Evolutionary conservation across 2,888 invertebrate species (phyloP), one percentile per base, ranked within the genome.

Genomic region (Homarus gammarus): DNA sequence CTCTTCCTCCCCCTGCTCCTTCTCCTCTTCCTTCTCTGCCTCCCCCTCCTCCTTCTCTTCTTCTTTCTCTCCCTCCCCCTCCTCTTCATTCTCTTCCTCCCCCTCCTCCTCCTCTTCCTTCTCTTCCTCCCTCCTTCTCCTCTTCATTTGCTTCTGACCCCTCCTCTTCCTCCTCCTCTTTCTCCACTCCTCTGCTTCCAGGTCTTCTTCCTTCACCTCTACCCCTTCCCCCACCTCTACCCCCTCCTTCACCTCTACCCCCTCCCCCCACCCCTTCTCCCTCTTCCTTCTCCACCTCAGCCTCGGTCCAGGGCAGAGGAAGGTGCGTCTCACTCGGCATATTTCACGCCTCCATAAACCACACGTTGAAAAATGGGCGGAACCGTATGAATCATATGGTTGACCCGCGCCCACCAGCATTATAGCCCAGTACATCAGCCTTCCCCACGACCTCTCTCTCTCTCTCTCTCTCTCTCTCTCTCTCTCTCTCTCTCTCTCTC

Each of bases 401-500:
- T 36, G 78, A 56, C 78, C 78, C 27, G 1, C 2, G 38, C 2
- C 18, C 6, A 18, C 22, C 22, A 6, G 6, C 72, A 72, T n/a
- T 38, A 72, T 72, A 38, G n/a, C 33, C 15, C 72, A 6, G 8
- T 64, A 22, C 18, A 27, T 31, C 64, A 6, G 15, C 8, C 75
- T n/a, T 22, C 18, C 44, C 27, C 73, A 12, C 73, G 1, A 1
- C 18, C 33, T 73, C 73, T 73, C n/a, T 70, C n/a, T 68, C 68
- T n/a, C 33, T 73, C 73, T 73, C 33, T 73, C 73, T 73, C 33
- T 73, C 73, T 73, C 33, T 73, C 73, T 73, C 33, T 73, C 73
- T 73, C 33, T 73, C 73, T 73, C 33, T 73, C 73, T 73, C 33
- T 73, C 73, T 73, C 33, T 73, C 73, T 73, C 33, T 73, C 73